phyloP scores from a whole-genome alignment of 2,888 invertebrate species.

The Drosophila ustulata region DNA sequence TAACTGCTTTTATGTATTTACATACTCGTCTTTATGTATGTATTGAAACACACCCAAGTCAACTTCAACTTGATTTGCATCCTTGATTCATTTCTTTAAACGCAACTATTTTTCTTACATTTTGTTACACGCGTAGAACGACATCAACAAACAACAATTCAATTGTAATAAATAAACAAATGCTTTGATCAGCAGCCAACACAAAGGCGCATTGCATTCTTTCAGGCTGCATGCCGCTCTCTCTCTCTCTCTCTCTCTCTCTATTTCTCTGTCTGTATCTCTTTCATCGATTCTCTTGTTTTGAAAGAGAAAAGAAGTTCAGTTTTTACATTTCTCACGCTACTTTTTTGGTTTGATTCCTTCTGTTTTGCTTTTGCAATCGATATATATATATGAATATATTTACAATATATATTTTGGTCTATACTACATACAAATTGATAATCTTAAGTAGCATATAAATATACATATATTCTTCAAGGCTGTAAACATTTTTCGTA shows the following conservation, averaged over 20 bases:
- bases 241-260: conserved; percentile 19
- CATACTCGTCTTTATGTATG: conserved; percentile 36
- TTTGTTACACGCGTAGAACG: conserved; percentile 44
- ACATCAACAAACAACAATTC: conserved; percentile 7
- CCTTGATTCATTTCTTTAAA: conserved; percentile 42
- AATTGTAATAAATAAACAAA: conserved; percentile 16
- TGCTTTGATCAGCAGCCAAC: conserved; percentile 36
- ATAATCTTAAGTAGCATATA: conserved; percentile 53
- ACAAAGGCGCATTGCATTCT: conserved; percentile 47
- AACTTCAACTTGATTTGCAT: conserved; percentile 48
- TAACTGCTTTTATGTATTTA: conserved; percentile 52
- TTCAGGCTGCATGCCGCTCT: conserved; percentile 59
- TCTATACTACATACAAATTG: conserved; percentile 34
- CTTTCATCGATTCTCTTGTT: conserved; percentile 4
- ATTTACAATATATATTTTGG: conserved; percentile 16
- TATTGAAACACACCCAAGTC: conserved; percentile 44
- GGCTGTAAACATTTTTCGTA: conserved; percentile 69
- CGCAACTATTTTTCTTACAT: conserved; percentile 40
- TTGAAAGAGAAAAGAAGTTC: conserved; percentile 7
- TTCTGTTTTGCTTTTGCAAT: conserved; percentile 57
- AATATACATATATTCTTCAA: conserved; percentile 49
- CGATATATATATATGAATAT: conserved; percentile 17
- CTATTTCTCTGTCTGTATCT: conserved; percentile 20
- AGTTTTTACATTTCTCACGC: conserved; percentile 28
- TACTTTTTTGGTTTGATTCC: conserved; percentile 35